Evolutionary conservation across 2,888 invertebrate genomes (phyloP).

Genomic region (Gisinianus flammeolus): DNA sequence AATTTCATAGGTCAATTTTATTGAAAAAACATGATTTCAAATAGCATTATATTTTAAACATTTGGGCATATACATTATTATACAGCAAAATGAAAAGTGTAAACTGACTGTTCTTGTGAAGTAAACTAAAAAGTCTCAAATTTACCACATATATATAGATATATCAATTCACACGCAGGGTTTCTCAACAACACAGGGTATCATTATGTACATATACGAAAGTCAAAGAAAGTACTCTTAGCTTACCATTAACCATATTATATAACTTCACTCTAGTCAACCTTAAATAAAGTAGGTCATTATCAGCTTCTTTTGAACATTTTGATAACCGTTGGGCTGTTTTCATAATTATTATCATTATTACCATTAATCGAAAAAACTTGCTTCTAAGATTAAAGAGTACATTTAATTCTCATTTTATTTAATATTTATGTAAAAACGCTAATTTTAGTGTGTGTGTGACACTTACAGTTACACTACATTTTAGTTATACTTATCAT

Average conservation of each 20-base stretch:
- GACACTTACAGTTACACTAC: conserved; percentile 5
- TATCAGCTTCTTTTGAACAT: conserved; percentile 9
- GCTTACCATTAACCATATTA: background rate
- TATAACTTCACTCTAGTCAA: conserved; percentile 4
- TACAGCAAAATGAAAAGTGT: conserved; percentile 1
- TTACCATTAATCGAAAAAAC: background rate
- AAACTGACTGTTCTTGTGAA: conserved; percentile 1
- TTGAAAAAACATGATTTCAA: conserved; percentile 8
- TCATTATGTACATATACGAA: conserved; percentile 4
- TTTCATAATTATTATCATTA: no score
- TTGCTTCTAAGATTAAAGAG: background rate
- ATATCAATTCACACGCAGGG: conserved; percentile 7
- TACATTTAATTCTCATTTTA: conserved; percentile 8
- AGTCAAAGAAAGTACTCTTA: conserved; percentile 6
- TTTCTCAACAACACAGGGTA: conserved; percentile 5
- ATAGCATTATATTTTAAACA: conserved; percentile 4
- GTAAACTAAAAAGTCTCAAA: background rate
- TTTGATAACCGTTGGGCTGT: conserved; percentile 9
- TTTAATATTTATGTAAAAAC: conserved; percentile 9
- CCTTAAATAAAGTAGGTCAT: background rate
- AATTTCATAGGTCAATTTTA: conserved; percentile 8
- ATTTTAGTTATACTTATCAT: no score
- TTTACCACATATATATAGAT: background rate
- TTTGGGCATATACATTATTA: conserved; percentile 3
- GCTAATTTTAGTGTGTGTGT: conserved; percentile 14